These are phyloP conservation scores for Plodia interpunctella DNA, from an alignment of 1,140 invertebrate species.

Conservation along the genomic window DNA sequence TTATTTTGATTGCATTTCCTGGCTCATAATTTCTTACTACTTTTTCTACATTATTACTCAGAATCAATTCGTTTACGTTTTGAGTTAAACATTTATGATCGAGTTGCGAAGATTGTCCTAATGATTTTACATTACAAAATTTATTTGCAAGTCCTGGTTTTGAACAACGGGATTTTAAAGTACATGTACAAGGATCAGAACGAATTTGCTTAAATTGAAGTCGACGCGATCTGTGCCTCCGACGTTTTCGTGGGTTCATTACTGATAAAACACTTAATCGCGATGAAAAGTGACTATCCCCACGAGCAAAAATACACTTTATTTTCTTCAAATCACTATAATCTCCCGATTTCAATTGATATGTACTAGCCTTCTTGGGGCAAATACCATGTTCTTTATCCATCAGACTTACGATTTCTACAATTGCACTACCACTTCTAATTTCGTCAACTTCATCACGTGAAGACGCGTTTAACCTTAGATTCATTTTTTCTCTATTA, in stretches of 20 bases:
- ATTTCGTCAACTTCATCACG: conserved; percentile 20
- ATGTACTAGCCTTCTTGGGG: conserved; percentile 32
- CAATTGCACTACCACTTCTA: conserved; percentile 29
- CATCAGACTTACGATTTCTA: conserved; percentile 34
- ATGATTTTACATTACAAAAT: no score
- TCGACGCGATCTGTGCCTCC: conserved; percentile 4
- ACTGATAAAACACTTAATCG: no score
- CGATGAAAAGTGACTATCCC: no score
- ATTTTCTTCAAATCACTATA: background rate
- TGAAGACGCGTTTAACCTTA: conserved; percentile 20
- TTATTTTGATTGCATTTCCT: no score
- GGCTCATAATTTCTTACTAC: no score
- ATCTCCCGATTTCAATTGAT: conserved; percentile 18
- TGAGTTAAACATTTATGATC: no score
- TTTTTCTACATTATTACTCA: no score
- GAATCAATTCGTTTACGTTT: no score
- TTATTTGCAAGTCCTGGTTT: no score
- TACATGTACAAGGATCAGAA: conserved; percentile 51
- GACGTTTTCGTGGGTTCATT: no score
- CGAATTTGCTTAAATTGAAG: conserved; percentile 39
- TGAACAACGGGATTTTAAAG: conserved; percentile 30
- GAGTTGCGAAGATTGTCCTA: no score
- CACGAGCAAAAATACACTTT: no score
- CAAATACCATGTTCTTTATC: conserved; percentile 33
- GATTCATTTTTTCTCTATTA: conserved; percentile 17